Evolutionary conservation across 2,888 invertebrate genomes (phyloP), one percentile per base, ranked within the genome.

Genomic region (Pelosia muscerda): DNA sequence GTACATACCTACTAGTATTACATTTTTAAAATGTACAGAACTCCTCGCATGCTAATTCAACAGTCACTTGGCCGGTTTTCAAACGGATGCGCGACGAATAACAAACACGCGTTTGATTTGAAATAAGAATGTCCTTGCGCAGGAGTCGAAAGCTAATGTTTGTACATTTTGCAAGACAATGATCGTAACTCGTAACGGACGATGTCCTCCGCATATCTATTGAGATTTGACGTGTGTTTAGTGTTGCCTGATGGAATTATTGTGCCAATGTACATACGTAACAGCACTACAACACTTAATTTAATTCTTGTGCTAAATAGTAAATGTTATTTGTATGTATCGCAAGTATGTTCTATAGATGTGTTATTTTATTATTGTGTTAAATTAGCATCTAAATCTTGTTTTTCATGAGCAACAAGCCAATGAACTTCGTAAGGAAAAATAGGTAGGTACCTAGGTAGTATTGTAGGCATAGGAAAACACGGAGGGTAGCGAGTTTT

Each of bases 51-150:
- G 15, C n/a, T 8, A 49, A 2, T 19, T 9, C 19, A n/a, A 49
- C n/a, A n/a, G 6, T 0, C 6, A n/a, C 49, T 49, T 49, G n/a
- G 2, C 9, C 2, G 49, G 15, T 78, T 84, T 82, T 79, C 65
- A 73, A 67, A 57, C 57, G 68, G 77, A 86, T 87, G 84, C 78
- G 77, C 68, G 73, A 66, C 70, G 90, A 91, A 86, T 81, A 84
- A 88, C 81, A 79, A 78, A 72, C 72, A 69, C 59, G 53, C 63
- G 49, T 68, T 66, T 61, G 79, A 80, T 83, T 82, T 80, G 81
- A 85, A 81, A 78, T 76, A 78, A 81, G 70, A 86, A 87, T 88
- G 91, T 92, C 92, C 92, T 93, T 92, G 92, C 90, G 88, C 83
- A 79, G 75, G 75, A 79, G 79, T 83, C 79, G 85, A 84, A 85